Percentiles rank a stretch among this genome's conserved stretches.
Evolutionary conservation across 2,797 vertebrate genomes (phyloP).

Genomic region (Eremophila alpestris): DNA sequence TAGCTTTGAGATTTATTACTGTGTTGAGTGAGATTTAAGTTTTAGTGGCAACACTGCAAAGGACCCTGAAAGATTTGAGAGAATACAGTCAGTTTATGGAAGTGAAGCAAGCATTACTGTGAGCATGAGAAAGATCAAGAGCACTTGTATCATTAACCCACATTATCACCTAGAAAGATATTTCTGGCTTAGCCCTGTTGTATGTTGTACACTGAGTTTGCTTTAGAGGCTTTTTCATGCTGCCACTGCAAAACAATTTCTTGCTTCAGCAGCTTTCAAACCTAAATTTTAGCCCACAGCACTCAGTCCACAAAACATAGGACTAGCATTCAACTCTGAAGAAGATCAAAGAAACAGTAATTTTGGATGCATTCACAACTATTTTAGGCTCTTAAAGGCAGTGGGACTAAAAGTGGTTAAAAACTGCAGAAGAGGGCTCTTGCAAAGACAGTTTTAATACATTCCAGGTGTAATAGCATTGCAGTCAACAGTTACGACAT

Average conservation of each 20-base stretch:
- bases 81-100: neutral
- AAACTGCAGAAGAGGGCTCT: neutral
- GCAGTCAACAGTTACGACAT: conserved; percentile 21
- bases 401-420: neutral
- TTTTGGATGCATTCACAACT: neutral
- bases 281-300: neutral
- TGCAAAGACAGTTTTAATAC: neutral
- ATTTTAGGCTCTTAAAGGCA: neutral
- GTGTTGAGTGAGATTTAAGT: conserved; percentile 22
- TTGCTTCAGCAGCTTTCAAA: conserved; percentile 18
- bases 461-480: neutral
- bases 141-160: neutral
- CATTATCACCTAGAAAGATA: neutral
- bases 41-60: conserved; percentile 34
- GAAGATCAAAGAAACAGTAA: neutral
- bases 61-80: neutral
- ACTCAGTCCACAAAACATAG: neutral
- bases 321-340: neutral
- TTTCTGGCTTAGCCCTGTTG: neutral
- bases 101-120: neutral
- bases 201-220: neutral
- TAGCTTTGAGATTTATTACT: conserved; percentile 43
- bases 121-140: neutral
- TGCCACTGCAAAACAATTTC: conserved; percentile 19
- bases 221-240: neutral